Evolutionary conservation across 1,140 invertebrate genomes (phyloP), one percentile per base, ranked within the genome.

Genomic region (Trachymyrmex cornetzi): DNA sequence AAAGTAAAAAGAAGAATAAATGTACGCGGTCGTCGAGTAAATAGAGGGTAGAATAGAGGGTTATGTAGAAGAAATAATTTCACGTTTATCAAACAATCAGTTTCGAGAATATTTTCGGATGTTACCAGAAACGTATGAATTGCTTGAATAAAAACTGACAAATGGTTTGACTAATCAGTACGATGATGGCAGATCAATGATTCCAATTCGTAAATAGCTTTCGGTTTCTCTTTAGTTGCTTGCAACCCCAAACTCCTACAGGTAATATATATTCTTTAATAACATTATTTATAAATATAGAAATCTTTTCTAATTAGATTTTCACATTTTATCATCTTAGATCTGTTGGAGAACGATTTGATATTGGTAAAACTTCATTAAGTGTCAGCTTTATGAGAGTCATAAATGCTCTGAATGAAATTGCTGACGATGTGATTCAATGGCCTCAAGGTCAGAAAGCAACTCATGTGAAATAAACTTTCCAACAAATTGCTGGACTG

Each of bases 91-190:
- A 67, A 9, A n/a, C 16, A 67, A 67, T 67, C 64, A 67, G 30
- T 67, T 66, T 67, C 19, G 64, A 3, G 64, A 67, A 67, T 19
- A 67, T 67, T 67, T 67, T 67, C 34, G 64, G 19, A 67, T 67
- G 64, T 3, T 63, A 30, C 34, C 64, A 44, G 64, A 67, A 7
- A 67, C 64, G 3, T 67, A 67, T 3, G 34, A 38, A 67, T 44
- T 67, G 34, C 64, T 67, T 22, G 34, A 67, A 38, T 34, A 38
- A 44, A 67, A 19, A 44, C 19, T 67, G 34, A 19, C 64, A 34
- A 66, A 38, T 38, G 6, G 1, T 66, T 66, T 66, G 64, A 38
- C 64, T 6, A 66, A 66, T 5, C 30, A 66, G 44, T 16, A 64
- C 14, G 44, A 66, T 38, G 34, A 38, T 66, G 30, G 63, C 30